Evolutionary conservation across 1,140 invertebrate species (phyloP), one percentile per base, ranked within the genome.

Genomic region (Latrodectus geometricus): DNA sequence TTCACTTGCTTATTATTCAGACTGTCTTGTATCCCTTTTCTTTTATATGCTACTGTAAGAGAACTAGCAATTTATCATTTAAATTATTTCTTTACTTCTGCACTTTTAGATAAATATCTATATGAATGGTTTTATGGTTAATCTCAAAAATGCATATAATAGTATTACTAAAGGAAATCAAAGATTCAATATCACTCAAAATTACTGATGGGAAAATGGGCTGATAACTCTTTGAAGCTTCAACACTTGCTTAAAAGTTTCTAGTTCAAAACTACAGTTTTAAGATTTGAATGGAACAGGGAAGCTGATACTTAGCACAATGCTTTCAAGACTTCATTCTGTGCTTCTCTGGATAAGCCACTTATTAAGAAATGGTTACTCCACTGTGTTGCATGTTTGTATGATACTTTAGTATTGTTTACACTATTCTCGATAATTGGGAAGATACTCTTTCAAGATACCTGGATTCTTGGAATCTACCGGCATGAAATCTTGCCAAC

Each of bases 11-110:
- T 76, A 69, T 61, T 56, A 50, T 86, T 86, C 20, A 65, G 68
- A 20, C 84, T 78, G 1, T 49, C 65, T 61, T 78, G 66, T 65
- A 78, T 11, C n/a, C 84, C 84, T 5, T 86, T 86, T 65, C 72
- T 86, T 9, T 20, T 86, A 21, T 70, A 20, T 56, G 75, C 52
- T 72, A 21, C 84, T 20, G 35, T 48, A 84, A 4, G 72, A 66
- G 48, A 84, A 65, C 12, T 68, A 17, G 61, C 77, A 49, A 1
- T 23, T 8, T 68, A 21, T 65, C 66, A 8, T 17, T n/a, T 50
- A 12, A 48, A 68, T 8, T 68, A 84, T 84, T 75, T 56, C 72
- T 5, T 56, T 17, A 75, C 23, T 76, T 72, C 72, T 66, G 73
- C 82, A 20, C 48, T 15, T 8, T 65, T n/a, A 7, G n/a, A 74